These are phyloP conservation scores for Epirrita christyi DNA, from an alignment of 2,888 invertebrate genomes.

Conservation along the genomic window DNA sequence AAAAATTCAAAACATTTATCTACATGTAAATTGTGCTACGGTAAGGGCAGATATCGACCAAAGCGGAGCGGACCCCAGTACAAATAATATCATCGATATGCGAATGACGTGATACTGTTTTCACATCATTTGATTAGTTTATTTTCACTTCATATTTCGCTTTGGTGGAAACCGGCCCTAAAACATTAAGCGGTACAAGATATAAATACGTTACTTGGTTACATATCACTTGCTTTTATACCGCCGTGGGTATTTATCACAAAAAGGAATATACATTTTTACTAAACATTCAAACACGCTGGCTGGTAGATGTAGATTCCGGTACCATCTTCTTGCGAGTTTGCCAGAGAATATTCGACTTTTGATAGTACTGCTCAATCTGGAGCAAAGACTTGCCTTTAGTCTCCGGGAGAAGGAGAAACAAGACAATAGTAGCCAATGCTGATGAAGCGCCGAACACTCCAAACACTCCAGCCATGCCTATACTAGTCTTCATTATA, in stretches of 20 bases:
- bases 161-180: slow-evolving; percentile 12
- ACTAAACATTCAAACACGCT: slow-evolving; percentile 52
- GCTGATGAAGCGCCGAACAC: slow-evolving; percentile 88
- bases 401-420: slow-evolving; percentile 89
- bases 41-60: slow-evolving; percentile 3
- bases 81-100: background rate
- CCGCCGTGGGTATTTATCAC: slow-evolving; percentile 32
- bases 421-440: slow-evolving; percentile 87
- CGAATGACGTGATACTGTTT: slow-evolving; percentile 9
- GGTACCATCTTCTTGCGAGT: slow-evolving; percentile 68
- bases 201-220: slow-evolving; percentile 33
- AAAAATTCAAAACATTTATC: slow-evolving; percentile 27
- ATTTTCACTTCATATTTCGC: background rate
- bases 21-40: slow-evolving; percentile 19
- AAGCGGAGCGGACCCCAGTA: background rate
- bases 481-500: slow-evolving; percentile 83
- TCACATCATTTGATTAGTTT: too few species aligned
- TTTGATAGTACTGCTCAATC: slow-evolving; percentile 92
- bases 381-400: slow-evolving; percentile 88
- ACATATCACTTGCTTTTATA: slow-evolving; percentile 35
- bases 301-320: slow-evolving; percentile 34
- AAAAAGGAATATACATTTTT: slow-evolving; percentile 22
- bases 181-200: slow-evolving; percentile 19
- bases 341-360: slow-evolving; percentile 86
- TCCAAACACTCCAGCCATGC: slow-evolving; percentile 88